Conservation (phyloP, 2,888 invertebrate genomes). For the Chrysopilus asiliformis region DNA sequence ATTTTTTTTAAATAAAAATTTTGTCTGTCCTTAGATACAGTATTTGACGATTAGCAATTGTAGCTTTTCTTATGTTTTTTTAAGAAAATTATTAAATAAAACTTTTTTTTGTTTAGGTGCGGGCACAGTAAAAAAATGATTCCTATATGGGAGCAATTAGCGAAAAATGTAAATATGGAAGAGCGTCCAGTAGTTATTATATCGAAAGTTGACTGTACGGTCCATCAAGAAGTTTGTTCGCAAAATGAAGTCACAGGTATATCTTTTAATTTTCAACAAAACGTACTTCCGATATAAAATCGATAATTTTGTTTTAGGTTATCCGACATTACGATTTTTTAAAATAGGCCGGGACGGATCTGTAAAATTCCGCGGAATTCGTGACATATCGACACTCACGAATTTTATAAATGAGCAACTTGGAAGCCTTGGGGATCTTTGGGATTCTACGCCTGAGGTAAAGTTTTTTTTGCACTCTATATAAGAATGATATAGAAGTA, state of each 20-base stretch:
- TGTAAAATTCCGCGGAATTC: slow-evolving; percentile 61
- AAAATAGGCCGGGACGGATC: slow-evolving; percentile 52
- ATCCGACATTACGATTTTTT: slow-evolving; percentile 75
- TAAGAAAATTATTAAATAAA: slow-evolving; percentile 4
- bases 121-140: slow-evolving; percentile 73
- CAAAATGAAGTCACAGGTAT: slow-evolving; percentile 53
- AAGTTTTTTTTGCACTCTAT: too few species aligned
- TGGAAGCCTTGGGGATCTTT: too few species aligned
- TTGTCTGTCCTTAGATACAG: too few species aligned
- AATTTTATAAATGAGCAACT: slow-evolving; percentile 65
- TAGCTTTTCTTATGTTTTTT: too few species aligned
- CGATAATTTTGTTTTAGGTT: slow-evolving; percentile 39
- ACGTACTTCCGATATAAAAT: background rate
- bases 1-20: too few species aligned
- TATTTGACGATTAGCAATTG: too few species aligned
- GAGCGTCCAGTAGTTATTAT: slow-evolving; percentile 54
- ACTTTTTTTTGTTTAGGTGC: slow-evolving; percentile 46
- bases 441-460: too few species aligned
- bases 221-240: slow-evolving; percentile 56
- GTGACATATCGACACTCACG: slow-evolving; percentile 63
- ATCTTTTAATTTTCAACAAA: background rate
- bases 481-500: too few species aligned
- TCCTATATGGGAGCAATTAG: slow-evolving; percentile 73
- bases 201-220: slow-evolving; percentile 76
- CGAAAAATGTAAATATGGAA: slow-evolving; percentile 49